phyloP scores from a whole-genome alignment of 2,888 invertebrate genomes.

The Chrysopilus asiliformis region DNA sequence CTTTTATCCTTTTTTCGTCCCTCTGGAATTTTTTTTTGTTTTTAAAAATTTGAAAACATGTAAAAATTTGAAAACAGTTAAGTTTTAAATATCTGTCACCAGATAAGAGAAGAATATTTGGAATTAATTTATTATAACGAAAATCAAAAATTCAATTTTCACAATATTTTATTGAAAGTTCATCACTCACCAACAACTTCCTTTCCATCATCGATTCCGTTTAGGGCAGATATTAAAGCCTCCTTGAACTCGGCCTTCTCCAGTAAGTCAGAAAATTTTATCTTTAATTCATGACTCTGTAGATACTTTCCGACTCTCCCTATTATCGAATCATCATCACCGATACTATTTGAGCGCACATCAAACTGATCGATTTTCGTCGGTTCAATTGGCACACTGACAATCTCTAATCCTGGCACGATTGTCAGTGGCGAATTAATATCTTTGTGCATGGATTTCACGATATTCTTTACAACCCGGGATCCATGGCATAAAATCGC shows the following conservation, averaged over 20 bases:
- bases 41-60: not conserved
- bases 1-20: constrained; percentile 49
- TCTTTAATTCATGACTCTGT: constrained; percentile 56
- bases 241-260: constrained; percentile 50
- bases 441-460: constrained; percentile 40
- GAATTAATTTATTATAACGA: too few relatives aligned
- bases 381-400: constrained; percentile 34
- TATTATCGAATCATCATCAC: constrained; percentile 38
- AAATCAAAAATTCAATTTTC: too few relatives aligned
- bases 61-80: too few relatives aligned
- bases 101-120: not conserved
- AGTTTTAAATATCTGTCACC: too few relatives aligned
- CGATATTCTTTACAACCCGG: constrained; percentile 38
- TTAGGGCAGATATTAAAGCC: constrained; percentile 36
- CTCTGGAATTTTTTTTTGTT: too few relatives aligned
- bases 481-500: constrained; percentile 40
- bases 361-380: too few relatives aligned
- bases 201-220: constrained; percentile 12
- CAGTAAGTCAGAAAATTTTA: constrained; percentile 54
- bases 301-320: constrained; percentile 43
- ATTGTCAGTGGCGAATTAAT: constrained; percentile 26
- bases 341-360: constrained; percentile 31
- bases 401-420: constrained; percentile 31
- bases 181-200: constrained; percentile 12
- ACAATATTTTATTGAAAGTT: too few relatives aligned